Evolutionary conservation across 2,888 invertebrate genomes (phyloP).

Genomic region (Penaeus monodon): DNA sequence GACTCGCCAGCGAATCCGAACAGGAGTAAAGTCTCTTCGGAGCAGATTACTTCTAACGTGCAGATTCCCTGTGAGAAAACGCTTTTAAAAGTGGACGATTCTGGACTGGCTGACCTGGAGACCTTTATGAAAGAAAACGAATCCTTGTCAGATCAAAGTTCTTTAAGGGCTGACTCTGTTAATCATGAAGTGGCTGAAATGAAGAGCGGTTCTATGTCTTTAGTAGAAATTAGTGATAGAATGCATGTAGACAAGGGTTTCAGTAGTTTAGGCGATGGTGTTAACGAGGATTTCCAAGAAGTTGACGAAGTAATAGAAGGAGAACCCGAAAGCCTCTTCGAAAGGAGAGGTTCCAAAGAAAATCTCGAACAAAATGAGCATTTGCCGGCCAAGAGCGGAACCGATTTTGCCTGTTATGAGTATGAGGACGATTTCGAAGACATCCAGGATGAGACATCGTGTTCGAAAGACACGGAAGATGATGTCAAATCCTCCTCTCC

Average conservation of each 20-base stretch:
- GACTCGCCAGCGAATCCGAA: background rate
- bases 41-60: background rate
- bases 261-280: conserved; percentile 30
- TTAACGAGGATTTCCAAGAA: background rate
- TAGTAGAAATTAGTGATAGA: conserved; percentile 39
- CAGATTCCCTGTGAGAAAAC: conserved; percentile 26
- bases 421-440: conserved; percentile 54
- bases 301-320: background rate
- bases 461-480: background rate
- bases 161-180: background rate
- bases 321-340: conserved; percentile 11
- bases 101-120: conserved; percentile 40
- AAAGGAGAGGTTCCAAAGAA: conserved; percentile 18
- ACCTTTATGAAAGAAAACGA: conserved; percentile 24
- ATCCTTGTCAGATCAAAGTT: background rate
- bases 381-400: conserved; percentile 30
- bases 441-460: conserved; percentile 28
- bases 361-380: background rate
- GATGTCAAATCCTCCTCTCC: background rate
- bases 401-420: conserved; percentile 37
- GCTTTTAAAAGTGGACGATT: conserved; percentile 28
- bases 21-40: background rate
- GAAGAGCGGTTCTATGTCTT: conserved; percentile 5
- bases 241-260: conserved; percentile 14
- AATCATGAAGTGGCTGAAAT: background rate